Evolutionary conservation across 2,797 vertebrate species (phyloP).

Genomic region (Chrosomus eos): DNA sequence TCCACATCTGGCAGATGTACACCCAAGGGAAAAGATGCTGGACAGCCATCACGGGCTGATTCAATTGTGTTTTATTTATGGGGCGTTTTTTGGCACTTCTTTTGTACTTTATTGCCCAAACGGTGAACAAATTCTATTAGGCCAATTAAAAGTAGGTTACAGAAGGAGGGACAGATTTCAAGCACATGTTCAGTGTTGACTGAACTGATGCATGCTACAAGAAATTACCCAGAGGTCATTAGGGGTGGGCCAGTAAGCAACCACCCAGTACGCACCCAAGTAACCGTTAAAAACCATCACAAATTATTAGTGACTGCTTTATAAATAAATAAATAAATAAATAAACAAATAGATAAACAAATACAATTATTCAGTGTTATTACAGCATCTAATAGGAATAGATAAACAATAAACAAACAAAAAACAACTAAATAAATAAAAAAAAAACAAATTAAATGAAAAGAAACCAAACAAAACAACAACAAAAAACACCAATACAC

Average conservation of each 20-base stretch:
- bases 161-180: conserved; percentile 16
- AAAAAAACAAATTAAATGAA: not conserved
- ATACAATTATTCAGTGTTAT: not conserved
- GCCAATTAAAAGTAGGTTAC: conserved; percentile 44
- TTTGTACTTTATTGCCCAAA: conserved; percentile 39
- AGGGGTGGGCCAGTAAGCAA: not conserved
- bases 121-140: conserved; percentile 56
- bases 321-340: not conserved
- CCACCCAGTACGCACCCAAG: not conserved
- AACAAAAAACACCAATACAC: not conserved
- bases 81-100: conserved; percentile 36
- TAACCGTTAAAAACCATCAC: not conserved
- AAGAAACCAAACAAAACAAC: not conserved
- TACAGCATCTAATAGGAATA: not conserved
- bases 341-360: not conserved
- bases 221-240: not conserved
- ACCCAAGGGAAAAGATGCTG: conserved; percentile 47
- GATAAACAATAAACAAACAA: not conserved
- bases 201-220: not conserved
- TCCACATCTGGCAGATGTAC: conserved; percentile 58
- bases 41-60: conserved; percentile 49
- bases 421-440: not conserved
- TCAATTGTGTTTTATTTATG: conserved; percentile 58
- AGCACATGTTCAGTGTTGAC: not conserved
- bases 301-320: not conserved